Percentiles rank a stretch among this genome's conserved stretches.
Conservation (phyloP, 2,797 vertebrate genomes). For the Notamacropus eugenii region DNA sequence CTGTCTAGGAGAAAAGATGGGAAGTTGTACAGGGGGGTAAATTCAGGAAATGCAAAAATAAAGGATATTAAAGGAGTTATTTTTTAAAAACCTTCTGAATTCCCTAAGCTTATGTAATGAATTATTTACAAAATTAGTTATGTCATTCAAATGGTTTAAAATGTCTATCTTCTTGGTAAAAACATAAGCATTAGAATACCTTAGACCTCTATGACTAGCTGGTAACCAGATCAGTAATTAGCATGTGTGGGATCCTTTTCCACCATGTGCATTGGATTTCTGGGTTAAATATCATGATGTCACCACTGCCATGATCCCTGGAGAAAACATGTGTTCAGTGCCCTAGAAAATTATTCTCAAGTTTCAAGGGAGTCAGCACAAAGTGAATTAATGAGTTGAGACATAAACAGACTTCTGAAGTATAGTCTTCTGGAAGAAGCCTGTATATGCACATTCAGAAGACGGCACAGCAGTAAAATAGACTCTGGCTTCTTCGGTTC, state of each 20-base stretch:
- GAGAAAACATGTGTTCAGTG: constrained; percentile 43
- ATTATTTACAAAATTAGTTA: neutral
- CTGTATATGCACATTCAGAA: constrained; percentile 46
- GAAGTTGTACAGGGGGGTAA: neutral
- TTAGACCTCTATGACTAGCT: neutral
- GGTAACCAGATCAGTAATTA: neutral
- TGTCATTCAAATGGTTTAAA: neutral
- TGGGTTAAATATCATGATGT: constrained; percentile 63
- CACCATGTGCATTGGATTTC: constrained; percentile 34
- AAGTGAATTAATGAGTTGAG: constrained; percentile 45
- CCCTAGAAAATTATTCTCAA: constrained; percentile 63
- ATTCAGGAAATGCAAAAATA: neutral
- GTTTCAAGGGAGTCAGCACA: constrained; percentile 45
- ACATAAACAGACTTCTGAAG: constrained; percentile 43
- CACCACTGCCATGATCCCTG: constrained; percentile 65
- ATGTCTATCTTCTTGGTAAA: neutral
- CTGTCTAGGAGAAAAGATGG: neutral
- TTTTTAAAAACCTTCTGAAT: neutral
- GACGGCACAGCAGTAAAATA: constrained; percentile 46
- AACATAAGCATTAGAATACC: neutral
- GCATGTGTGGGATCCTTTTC: neutral
- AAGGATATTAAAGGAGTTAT: neutral
- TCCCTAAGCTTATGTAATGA: neutral
- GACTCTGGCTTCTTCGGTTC: constrained; percentile 19
- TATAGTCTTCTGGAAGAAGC: constrained; percentile 13